Conservation (phyloP, 2,888 invertebrate species). For the Dolomedes plantarius region DNA sequence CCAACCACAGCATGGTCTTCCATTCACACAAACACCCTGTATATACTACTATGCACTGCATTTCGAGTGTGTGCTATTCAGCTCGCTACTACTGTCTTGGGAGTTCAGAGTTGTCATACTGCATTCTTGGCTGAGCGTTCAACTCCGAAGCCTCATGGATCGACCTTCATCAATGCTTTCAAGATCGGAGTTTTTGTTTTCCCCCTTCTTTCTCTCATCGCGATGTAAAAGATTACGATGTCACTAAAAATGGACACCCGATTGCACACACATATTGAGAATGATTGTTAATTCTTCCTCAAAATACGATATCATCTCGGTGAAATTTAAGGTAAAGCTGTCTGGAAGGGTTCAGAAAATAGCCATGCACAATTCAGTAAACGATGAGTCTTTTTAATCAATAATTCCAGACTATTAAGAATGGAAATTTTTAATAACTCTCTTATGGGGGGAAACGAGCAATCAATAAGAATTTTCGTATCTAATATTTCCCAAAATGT, state of each 20-base stretch:
- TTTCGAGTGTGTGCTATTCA: not conserved
- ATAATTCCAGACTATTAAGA: too few relatives aligned
- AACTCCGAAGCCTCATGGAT: constrained; percentile 32
- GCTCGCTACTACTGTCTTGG: constrained; percentile 14
- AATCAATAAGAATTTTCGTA: too few relatives aligned
- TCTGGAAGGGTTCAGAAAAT: too few relatives aligned
- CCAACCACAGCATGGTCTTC: not conserved
- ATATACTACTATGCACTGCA: constrained; percentile 15
- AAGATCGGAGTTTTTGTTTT: constrained; percentile 1
- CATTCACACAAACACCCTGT: not conserved
- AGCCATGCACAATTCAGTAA: too few relatives aligned
- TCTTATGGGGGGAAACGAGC: too few relatives aligned
- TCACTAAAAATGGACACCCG: constrained; percentile 19
- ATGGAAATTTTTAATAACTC: too few relatives aligned
- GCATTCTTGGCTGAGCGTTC: constrained; percentile 59
- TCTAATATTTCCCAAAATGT: too few relatives aligned
- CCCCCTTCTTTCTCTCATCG: constrained; percentile 11
- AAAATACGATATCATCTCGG: too few relatives aligned
- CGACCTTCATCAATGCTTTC: constrained; percentile 34
- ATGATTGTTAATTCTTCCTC: too few relatives aligned
- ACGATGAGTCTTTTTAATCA: too few relatives aligned
- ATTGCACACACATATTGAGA: too few relatives aligned
- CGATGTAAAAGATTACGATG: constrained; percentile 1
- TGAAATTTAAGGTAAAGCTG: too few relatives aligned
- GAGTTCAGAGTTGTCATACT: constrained; percentile 31